Conservation (phyloP, 2,888 invertebrate species). For the Acronicta psi region DNA sequence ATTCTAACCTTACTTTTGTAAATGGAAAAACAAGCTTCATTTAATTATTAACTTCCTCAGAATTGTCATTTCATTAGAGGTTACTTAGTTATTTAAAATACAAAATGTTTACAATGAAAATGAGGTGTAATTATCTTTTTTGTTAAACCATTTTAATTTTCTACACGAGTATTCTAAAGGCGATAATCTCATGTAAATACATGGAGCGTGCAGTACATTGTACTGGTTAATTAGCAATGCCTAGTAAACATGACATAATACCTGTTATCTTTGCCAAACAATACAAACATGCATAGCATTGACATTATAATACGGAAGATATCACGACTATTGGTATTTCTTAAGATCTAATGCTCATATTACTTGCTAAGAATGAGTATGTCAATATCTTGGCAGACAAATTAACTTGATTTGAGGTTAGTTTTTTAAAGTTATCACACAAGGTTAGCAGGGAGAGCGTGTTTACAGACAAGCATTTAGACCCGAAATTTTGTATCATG, state of each 20-base stretch:
- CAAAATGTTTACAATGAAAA: too few species aligned
- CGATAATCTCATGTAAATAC: slow-evolving; percentile 14
- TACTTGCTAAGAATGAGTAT: slow-evolving; percentile 8
- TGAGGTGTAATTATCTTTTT: too few species aligned
- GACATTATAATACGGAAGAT: slow-evolving; percentile 25
- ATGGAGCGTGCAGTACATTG: slow-evolving; percentile 1
- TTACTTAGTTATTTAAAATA: too few species aligned
- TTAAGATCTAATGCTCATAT: slow-evolving; percentile 1
- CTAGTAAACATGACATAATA: slow-evolving; percentile 30
- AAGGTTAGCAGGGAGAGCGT: too few species aligned
- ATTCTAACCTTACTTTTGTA: too few species aligned
- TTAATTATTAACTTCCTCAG: too few species aligned
- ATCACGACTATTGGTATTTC: slow-evolving; percentile 3
- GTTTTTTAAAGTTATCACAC: too few species aligned
- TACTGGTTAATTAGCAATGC: slow-evolving; percentile 10
- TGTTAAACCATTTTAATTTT: background rate
- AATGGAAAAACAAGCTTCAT: too few species aligned
- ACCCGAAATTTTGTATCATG: too few species aligned
- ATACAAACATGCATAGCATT: slow-evolving; percentile 13
- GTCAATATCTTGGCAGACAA: background rate
- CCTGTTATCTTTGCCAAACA: slow-evolving; percentile 19
- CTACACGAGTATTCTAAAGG: slow-evolving; percentile 14
- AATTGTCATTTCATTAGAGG: too few species aligned
- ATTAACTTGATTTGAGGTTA: too few species aligned
- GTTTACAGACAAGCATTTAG: too few species aligned